phyloP scores from a whole-genome alignment of 30 jellyfish, hydroid and myxozoan genomes.

The Chrysaora quinquecirrha region DNA sequence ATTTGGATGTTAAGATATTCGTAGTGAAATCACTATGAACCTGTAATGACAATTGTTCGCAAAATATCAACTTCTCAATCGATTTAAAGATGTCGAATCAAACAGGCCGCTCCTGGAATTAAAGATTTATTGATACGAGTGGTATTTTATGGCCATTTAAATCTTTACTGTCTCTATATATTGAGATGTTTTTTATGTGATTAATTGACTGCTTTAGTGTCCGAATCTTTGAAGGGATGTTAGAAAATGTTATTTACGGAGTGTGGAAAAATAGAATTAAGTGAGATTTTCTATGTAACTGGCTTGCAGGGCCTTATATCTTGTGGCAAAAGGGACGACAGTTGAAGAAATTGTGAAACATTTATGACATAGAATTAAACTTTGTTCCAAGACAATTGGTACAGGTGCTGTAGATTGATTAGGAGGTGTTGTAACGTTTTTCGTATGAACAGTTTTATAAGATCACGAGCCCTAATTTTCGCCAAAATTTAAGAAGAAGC shows the following conservation, averaged over 20 bases:
- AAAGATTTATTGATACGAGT: background rate
- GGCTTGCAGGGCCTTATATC: too few relatives aligned
- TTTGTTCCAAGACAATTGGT: too few relatives aligned
- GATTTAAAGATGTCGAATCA: background rate
- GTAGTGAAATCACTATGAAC: too few relatives aligned
- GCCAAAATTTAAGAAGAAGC: too few relatives aligned
- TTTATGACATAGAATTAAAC: too few relatives aligned
- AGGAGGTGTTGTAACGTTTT: too few relatives aligned
- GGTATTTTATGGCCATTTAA: background rate
- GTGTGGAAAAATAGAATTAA: background rate
- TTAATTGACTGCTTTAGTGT: background rate
- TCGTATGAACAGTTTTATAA: too few relatives aligned
- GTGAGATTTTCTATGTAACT: background rate
- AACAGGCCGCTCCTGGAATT: conserved; percentile 1
- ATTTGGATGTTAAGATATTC: too few relatives aligned
- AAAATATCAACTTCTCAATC: background rate
- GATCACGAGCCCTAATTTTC: too few relatives aligned
- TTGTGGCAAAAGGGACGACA: too few relatives aligned
- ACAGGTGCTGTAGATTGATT: too few relatives aligned
- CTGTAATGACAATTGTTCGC: background rate
- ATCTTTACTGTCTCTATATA: background rate
- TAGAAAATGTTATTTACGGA: background rate
- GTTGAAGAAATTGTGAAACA: too few relatives aligned
- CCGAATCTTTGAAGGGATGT: background rate
- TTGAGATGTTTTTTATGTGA: background rate